Conservation (phyloP, 2,797 vertebrate genomes). For the Tapirus indicus region DNA sequence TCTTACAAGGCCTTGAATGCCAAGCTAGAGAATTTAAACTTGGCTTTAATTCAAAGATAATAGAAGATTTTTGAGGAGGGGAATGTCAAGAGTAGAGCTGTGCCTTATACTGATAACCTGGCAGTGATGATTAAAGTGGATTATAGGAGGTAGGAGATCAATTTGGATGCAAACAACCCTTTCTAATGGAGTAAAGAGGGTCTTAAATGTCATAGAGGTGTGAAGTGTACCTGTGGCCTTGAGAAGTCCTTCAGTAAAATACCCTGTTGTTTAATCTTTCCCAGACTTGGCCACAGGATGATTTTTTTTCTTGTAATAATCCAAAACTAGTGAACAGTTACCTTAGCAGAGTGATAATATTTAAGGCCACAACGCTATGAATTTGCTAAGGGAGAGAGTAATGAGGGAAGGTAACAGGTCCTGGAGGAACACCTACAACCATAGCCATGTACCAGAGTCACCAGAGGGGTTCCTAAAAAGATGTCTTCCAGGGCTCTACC, state of each 20-base stretch:
- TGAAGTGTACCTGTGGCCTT: not conserved
- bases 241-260: not conserved
- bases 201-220: not conserved
- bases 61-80: not conserved
- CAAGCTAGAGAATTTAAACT: constrained; percentile 22
- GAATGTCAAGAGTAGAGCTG: not conserved
- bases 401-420: not conserved
- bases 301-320: not conserved
- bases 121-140: not conserved
- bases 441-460: not conserved
- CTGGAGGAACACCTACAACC: not conserved
- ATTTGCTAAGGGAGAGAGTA: not conserved
- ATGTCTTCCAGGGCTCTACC: not conserved
- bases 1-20: not conserved
- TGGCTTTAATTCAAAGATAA: not conserved
- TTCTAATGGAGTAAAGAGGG: not conserved
- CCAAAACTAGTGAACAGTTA: not conserved
- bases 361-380: not conserved
- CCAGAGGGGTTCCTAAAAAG: not conserved
- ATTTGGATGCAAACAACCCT: not conserved
- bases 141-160: not conserved
- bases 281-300: not conserved
- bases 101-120: not conserved
- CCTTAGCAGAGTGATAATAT: not conserved
- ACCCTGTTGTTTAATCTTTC: not conserved